These are phyloP conservation scores for Luscinia luscinia DNA, from an alignment of 2,797 vertebrate species.

Conservation along the genomic window DNA sequence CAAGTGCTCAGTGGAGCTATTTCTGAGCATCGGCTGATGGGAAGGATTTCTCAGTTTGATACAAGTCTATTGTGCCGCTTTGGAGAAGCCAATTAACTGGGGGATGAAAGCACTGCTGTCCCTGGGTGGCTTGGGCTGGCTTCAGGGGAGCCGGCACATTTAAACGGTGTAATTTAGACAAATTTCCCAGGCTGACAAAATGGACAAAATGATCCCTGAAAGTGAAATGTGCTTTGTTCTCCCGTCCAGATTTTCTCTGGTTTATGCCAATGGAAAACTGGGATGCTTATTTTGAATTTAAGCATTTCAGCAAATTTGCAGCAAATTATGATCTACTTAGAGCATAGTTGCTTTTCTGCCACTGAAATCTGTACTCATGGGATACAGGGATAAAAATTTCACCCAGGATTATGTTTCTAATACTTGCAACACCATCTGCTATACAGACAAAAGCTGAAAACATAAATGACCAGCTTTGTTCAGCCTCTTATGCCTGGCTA, in stretches of 20 bases:
- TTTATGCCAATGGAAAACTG: slow-evolving; percentile 15
- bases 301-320: slow-evolving; percentile 15
- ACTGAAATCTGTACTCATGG: slow-evolving; percentile 9
- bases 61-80: slow-evolving; percentile 40
- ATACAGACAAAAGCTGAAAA: slow-evolving; percentile 28
- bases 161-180: slow-evolving; percentile 7
- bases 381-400: slow-evolving; percentile 48
- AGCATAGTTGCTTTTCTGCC: background rate
- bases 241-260: slow-evolving; percentile 13
- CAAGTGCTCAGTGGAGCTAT: background rate
- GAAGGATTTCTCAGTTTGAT: slow-evolving; percentile 29
- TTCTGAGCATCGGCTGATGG: background rate
- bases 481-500: background rate
- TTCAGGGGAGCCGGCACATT: background rate
- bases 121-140: slow-evolving; percentile 28
- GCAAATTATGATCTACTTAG: slow-evolving; percentile 29
- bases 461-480: slow-evolving; percentile 18
- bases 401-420: slow-evolving; percentile 34
- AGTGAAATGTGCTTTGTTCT: slow-evolving; percentile 50
- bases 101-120: slow-evolving; percentile 23
- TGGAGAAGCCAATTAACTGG: slow-evolving; percentile 44
- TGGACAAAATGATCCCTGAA: slow-evolving; percentile 32
- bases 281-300: slow-evolving; percentile 38
- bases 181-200: slow-evolving; percentile 48
- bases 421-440: slow-evolving; percentile 38